Base-by-base conservation (phyloP, 2,797 vertebrate species). In the Gymnopithys bicolor region DNA sequence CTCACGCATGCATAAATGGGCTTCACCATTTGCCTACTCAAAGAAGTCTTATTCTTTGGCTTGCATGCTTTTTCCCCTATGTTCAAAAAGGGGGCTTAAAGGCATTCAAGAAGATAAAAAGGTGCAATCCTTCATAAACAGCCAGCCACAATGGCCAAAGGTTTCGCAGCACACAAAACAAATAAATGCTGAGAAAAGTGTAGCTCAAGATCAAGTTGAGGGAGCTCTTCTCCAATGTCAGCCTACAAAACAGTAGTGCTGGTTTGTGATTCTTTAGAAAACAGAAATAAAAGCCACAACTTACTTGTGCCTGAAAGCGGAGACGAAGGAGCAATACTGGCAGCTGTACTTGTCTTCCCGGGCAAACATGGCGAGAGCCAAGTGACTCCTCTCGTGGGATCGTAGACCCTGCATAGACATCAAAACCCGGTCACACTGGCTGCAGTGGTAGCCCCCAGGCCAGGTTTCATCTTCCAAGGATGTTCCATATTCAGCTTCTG, bases 321-420 rank as follows among this genome's bases (percentile, higher is more conserved):
- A 99, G 95, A 99, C 98, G 93, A 99, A 99, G 97, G 99, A 99
- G 97, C 99, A 99, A 95, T 99, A 99, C 98, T 99, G 99, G 98
- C 99, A 99, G 98, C 98, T 99, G 98, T 99, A 99, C 97, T 99
- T 99, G 98, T 99, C 98, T 95, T 99, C 98, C 45, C 98, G 98
- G 97, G 97, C 98, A 96, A 99, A 99, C 98, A 99, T 97, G 11
- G 99, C 99, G 97, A 99, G 97, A 97, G 99, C 99, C 43, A 99
- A 98, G 96, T 99, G 99, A 98, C 99, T 99, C 98, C 99, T 99
- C 98, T 99, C 99, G 1, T 99, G 99, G 94, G 99, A 99, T 96
- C 99, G 98, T 89, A 99, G 98, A 96, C 99, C 99, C 98, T 99
- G 99, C 99, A 99, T 99, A 98, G 99, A 99, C 99, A 99, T 99